These are phyloP conservation scores for Papilio helenus DNA, from an alignment of 1,140 invertebrate species.

Conservation along the genomic window DNA sequence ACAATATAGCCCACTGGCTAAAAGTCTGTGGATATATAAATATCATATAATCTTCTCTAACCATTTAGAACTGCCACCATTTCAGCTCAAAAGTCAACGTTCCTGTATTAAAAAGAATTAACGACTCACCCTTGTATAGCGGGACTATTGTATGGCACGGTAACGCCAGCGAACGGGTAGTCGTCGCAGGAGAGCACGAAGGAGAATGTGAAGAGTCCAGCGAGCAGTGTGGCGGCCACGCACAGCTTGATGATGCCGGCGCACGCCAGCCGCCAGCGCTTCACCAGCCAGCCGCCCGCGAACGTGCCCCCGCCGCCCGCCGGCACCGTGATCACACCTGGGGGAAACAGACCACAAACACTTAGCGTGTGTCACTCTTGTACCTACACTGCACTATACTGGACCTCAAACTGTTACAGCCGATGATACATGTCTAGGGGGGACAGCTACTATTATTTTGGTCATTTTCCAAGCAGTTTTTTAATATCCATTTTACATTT, in stretches of 20 bases:
- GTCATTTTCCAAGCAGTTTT: too few species aligned
- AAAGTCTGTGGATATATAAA: neutral
- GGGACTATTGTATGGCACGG: constrained; percentile 82
- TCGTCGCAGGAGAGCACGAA: constrained; percentile 91
- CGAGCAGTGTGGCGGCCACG: constrained; percentile 84
- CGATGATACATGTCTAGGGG: too few species aligned
- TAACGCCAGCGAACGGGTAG: constrained; percentile 89
- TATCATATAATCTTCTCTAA: too few species aligned
- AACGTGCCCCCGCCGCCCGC: constrained; percentile 91
- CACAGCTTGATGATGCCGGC: constrained; percentile 91
- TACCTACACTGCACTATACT: neutral
- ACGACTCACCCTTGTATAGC: constrained; percentile 74
- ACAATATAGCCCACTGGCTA: neutral
- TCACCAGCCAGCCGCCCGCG: constrained; percentile 91
- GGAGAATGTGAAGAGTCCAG: constrained; percentile 85
- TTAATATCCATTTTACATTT: too few species aligned
- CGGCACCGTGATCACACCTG: constrained; percentile 88
- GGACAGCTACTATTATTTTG: neutral
- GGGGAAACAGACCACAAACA: neutral
- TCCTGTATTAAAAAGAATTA: neutral
- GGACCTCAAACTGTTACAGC: neutral
- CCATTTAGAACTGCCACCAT: too few species aligned
- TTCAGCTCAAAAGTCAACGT: neutral
- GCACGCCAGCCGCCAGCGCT: constrained; percentile 88
- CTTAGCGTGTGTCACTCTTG: neutral